Conservation (phyloP, 2,888 invertebrate species). For the Thereva unica region DNA sequence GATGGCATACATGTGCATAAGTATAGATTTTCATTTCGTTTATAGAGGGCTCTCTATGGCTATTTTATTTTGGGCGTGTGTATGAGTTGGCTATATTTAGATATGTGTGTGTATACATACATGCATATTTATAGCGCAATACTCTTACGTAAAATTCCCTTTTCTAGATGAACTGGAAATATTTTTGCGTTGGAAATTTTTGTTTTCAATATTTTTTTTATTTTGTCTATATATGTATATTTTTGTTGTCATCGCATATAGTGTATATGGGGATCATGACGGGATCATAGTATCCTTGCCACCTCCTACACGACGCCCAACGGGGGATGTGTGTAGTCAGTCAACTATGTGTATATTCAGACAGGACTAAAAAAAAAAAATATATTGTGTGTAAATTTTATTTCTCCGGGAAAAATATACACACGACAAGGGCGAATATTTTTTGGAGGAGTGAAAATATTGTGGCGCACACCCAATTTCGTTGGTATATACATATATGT, state of each 20-base stretch:
- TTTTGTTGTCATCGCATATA: neutral
- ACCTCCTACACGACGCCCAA: no score
- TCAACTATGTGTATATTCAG: no score
- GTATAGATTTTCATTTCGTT: constrained; percentile 12
- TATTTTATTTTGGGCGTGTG: constrained; percentile 18
- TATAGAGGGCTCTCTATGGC: constrained; percentile 19
- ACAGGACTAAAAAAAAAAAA: no score
- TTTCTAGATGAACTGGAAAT: constrained; percentile 32
- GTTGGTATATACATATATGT: no score
- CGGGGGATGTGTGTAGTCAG: no score
- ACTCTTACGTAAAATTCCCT: constrained; percentile 9
- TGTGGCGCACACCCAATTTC: no score
- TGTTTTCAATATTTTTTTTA: neutral
- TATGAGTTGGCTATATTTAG: constrained; percentile 13
- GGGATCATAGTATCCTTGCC: no score
- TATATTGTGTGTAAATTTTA: no score
- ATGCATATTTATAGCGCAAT: neutral
- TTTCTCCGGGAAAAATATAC: no score
- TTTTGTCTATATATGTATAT: neutral
- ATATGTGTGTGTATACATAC: constrained; percentile 18
- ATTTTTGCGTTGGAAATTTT: constrained; percentile 21
- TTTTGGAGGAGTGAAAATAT: no score
- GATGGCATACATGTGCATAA: constrained; percentile 32
- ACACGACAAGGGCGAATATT: no score
- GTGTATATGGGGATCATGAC: no score